Evolutionary conservation across 2,888 invertebrate genomes (phyloP), one percentile per base, ranked within the genome.

Genomic region (Drosophila robusta): DNA sequence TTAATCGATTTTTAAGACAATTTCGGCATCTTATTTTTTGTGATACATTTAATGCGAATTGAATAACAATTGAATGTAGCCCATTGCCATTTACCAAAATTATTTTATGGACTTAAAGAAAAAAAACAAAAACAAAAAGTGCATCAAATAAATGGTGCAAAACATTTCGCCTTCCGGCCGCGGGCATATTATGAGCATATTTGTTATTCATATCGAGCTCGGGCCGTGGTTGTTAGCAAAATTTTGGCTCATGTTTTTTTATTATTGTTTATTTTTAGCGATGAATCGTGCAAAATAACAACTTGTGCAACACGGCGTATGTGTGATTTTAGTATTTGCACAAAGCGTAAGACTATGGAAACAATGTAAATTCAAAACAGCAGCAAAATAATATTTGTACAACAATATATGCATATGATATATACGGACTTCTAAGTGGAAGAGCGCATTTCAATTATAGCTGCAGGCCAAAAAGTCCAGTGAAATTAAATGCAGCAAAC

Each of bases 281-380:
- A 22, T 12, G 29, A 76, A 54, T 57, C 45, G 74, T 67, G 61
- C 22, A 32, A 60, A 49, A 46, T 68, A 54, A 57, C 47, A 46
- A 56, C 8, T 52, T 55, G 70, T 65, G 45, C 11, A 61, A 54
- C 61, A 41, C 16, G 71, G 45, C 65, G 61, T 65, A 61, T 71
- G 46, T 7, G 22, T 36, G 54, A 49, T 42, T 41, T 38, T 51
- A 14, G 24, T n/a, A 34, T 11, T 34, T 36, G 24, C 47, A 45
- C 14, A 42, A 36, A 9, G 49, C 14, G 26, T 36, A 22, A 38
- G 9, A 14, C 16, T 14, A 49, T 55, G 36, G 11, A 71, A 50
- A 55, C 11, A 14, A 9, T 52, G 44, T 36, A 18, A 65, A 71
- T 14, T 39, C n/a, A 16, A 11, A 38, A 18, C 12, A 47, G 5